Evolutionary conservation across 2,797 vertebrate species (phyloP).

Genomic region (Enteromius radiatus): DNA sequence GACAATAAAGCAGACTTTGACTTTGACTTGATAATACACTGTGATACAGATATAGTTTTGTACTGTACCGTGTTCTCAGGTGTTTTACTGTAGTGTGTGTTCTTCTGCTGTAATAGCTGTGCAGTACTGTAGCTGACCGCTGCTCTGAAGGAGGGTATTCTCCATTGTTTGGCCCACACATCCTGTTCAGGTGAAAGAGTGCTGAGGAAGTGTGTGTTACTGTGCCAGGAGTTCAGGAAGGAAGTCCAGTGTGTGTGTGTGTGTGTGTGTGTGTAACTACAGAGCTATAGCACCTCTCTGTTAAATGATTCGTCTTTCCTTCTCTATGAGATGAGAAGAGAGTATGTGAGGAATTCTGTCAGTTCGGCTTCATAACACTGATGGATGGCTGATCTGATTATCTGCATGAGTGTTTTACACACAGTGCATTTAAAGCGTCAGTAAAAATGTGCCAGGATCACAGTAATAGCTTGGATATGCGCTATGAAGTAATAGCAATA

Average conservation of each 20-base stretch:
- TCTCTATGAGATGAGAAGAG: neutral
- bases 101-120: neutral
- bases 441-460: neutral
- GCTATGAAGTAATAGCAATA: neutral
- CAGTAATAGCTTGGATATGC: neutral
- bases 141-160: neutral
- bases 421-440: neutral
- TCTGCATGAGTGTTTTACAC: neutral
- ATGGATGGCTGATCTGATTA: neutral
- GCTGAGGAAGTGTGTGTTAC: neutral
- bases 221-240: conserved; percentile 7
- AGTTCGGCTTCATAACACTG: neutral
- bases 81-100: neutral
- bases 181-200: conserved; percentile 1
- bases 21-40: no score
- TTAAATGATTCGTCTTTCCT: neutral
- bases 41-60: neutral
- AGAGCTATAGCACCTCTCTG: neutral
- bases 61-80: neutral
- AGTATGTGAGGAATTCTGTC: neutral
- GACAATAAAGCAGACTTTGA: no score
- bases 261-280: neutral
- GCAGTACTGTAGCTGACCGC: neutral
- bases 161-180: neutral
- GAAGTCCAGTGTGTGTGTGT: neutral